phyloP scores from a whole-genome alignment of 2,113 vertebrate species.

The Oenanthe oenanthe region DNA sequence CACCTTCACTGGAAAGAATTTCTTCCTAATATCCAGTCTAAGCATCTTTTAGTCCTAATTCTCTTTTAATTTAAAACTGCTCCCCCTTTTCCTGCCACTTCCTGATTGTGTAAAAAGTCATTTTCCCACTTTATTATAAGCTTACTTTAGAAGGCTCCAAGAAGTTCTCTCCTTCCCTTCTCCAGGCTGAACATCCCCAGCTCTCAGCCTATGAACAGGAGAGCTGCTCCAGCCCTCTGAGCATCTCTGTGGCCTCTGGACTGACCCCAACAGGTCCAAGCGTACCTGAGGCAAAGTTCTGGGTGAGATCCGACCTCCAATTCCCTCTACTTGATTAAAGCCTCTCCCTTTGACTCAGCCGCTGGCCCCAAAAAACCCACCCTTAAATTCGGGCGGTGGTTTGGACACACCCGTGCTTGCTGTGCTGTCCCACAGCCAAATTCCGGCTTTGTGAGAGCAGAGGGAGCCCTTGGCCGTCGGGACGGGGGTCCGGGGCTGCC shows the following conservation, averaged over 20 bases:
- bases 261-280: neutral
- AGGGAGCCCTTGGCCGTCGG: accelerated
- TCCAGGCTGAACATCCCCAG: neutral
- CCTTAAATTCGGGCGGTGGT: accelerated
- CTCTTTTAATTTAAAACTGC: neutral
- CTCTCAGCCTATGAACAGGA: neutral
- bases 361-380: neutral
- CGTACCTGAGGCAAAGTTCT: neutral
- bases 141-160: neutral
- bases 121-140: neutral
- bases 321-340: neutral
- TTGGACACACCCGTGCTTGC: too few species aligned
- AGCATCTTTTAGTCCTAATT: neutral
- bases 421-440: neutral
- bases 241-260: neutral
- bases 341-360: neutral
- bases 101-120: neutral
- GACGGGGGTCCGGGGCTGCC: neutral
- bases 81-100: neutral
- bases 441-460: neutral
- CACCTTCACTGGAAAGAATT: too few species aligned
- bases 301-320: neutral
- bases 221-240: neutral
- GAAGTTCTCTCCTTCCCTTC: neutral
- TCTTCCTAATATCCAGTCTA: neutral